These are phyloP conservation scores for Drosophila ananassae DNA, from an alignment of 1,140 invertebrate species.

Conservation along the genomic window DNA sequence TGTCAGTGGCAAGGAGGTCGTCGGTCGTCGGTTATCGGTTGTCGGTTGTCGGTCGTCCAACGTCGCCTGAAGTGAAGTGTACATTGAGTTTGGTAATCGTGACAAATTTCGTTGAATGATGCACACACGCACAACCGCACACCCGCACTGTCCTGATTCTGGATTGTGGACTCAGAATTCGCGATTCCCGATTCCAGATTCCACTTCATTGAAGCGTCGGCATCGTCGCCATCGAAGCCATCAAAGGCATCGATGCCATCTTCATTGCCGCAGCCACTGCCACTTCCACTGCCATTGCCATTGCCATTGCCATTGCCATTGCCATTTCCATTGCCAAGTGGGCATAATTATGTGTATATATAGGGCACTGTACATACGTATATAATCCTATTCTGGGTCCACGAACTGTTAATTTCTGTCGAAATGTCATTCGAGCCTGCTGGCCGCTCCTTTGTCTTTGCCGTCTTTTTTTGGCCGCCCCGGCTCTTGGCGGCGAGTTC, in stretches of 20 bases:
- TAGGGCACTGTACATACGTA: background rate
- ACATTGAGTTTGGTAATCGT: slow-evolving; percentile 59
- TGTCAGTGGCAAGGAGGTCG: background rate
- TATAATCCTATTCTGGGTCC: slow-evolving; percentile 40
- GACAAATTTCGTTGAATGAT: slow-evolving; percentile 68
- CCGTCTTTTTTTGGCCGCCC: slow-evolving; percentile 7
- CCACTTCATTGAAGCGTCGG: slow-evolving; percentile 70
- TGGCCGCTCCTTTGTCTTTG: slow-evolving; percentile 20
- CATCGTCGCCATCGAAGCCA: slow-evolving; percentile 25
- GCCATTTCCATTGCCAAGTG: slow-evolving; percentile 41
- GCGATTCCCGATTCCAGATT: slow-evolving; percentile 21
- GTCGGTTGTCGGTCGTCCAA: slow-evolving; percentile 7
- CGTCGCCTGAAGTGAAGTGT: slow-evolving; percentile 16
- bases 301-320: slow-evolving; percentile 1
- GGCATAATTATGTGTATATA: slow-evolving; percentile 61
- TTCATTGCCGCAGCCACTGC: slow-evolving; percentile 4
- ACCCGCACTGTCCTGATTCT: background rate
- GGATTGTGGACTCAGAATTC: background rate
- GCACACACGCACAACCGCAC: slow-evolving; percentile 17
- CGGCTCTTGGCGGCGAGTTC: slow-evolving; percentile 22
- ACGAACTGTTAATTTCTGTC: slow-evolving; percentile 73
- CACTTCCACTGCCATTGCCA: too few species aligned
- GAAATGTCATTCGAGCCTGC: slow-evolving; percentile 48
- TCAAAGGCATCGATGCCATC: slow-evolving; percentile 33
- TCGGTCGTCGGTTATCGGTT: background rate